Conservation (phyloP, 2,888 invertebrate genomes). For the Xestia ashworthii region DNA sequence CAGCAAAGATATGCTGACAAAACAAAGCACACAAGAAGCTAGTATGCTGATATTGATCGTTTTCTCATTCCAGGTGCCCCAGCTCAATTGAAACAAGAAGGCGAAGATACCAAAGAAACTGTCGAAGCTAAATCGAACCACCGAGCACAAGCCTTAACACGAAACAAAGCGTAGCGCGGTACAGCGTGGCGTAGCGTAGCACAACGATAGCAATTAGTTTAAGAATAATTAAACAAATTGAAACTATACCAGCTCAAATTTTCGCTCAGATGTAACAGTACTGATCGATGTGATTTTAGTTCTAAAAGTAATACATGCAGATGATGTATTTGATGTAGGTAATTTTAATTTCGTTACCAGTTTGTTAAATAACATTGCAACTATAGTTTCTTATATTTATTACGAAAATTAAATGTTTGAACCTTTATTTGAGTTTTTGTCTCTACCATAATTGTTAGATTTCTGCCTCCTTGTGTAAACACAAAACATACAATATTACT, state of each 20-base stretch:
- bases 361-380: constrained; percentile 59
- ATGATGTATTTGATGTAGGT: constrained; percentile 23
- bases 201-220: constrained; percentile 30
- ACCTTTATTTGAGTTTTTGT: background rate
- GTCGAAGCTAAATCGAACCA: constrained; percentile 53
- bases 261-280: constrained; percentile 23
- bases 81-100: constrained; percentile 55
- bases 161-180: constrained; percentile 59
- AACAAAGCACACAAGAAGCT: background rate
- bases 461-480: background rate
- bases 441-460: background rate
- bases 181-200: constrained; percentile 49
- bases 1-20: background rate
- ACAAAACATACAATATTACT: background rate
- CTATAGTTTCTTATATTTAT: constrained; percentile 59
- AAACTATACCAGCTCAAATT: constrained; percentile 44
- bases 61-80: constrained; percentile 23
- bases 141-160: constrained; percentile 45
- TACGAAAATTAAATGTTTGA: constrained; percentile 57
- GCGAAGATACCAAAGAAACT: constrained; percentile 59
- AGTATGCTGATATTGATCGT: background rate
- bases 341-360: constrained; percentile 60
- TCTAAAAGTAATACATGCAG: constrained; percentile 24
- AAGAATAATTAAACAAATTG: constrained; percentile 33
- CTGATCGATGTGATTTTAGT: constrained; percentile 51